phyloP scores from a whole-genome alignment of 2,888 invertebrate species.

The Venusia cambrica region DNA sequence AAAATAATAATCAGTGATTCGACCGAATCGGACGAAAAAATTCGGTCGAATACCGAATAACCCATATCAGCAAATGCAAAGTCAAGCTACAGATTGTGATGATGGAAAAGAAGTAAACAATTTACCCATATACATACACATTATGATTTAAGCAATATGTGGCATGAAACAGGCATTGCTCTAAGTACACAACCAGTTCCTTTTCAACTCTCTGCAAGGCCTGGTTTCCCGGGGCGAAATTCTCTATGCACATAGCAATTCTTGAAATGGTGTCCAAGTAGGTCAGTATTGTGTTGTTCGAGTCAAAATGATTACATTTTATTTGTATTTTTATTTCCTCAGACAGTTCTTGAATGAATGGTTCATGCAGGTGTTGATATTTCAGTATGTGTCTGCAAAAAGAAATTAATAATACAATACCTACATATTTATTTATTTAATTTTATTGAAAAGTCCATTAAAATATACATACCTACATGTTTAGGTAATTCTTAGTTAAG shows the following conservation, averaged over 20 bases:
- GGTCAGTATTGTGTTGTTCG: neutral
- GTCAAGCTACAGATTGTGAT: too few species aligned
- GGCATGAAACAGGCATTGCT: too few species aligned
- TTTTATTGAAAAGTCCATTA: too few species aligned
- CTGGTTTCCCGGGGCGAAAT: slow-evolving; percentile 51
- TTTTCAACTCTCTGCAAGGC: slow-evolving; percentile 45
- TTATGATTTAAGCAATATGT: slow-evolving; percentile 42
- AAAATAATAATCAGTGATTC: too few species aligned
- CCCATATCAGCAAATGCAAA: too few species aligned
- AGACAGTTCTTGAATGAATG: slow-evolving; percentile 44
- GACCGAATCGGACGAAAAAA: too few species aligned
- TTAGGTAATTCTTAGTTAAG: too few species aligned
- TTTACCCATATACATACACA: slow-evolving; percentile 45
- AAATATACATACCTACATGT: too few species aligned
- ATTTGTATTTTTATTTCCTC: slow-evolving; percentile 33
- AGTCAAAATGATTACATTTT: slow-evolving; percentile 27
- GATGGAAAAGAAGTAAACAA: too few species aligned
- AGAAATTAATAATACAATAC: neutral
- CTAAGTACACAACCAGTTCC: slow-evolving; percentile 41
- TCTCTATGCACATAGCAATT: slow-evolving; percentile 54
- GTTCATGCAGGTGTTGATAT: slow-evolving; percentile 39
- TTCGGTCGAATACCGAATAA: too few species aligned
- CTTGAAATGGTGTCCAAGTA: slow-evolving; percentile 43
- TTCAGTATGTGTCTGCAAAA: slow-evolving; percentile 55
- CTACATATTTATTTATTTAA: too few species aligned